phyloP scores from a whole-genome alignment of 2,797 vertebrate genomes.

The Gephyroberyx darwinii region DNA sequence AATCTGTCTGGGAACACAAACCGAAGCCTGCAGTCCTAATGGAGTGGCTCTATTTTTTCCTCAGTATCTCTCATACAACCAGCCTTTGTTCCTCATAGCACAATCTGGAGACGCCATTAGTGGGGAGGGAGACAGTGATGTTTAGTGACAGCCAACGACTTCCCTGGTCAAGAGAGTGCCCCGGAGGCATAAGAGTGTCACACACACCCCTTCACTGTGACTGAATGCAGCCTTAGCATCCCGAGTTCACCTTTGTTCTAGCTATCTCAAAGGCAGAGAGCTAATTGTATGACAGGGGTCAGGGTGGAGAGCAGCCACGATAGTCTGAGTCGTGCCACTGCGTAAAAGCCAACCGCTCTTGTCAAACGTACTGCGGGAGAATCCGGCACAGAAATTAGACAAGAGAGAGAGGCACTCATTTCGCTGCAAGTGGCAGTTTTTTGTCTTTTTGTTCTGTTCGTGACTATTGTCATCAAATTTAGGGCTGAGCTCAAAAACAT shows the following conservation, averaged over 20 bases:
- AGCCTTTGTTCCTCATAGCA: conserved; percentile 79
- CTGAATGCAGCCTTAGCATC: conserved; percentile 55
- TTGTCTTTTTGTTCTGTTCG: conserved; percentile 71
- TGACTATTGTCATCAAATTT: conserved; percentile 81
- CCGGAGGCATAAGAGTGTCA: conserved; percentile 76
- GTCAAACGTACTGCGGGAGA: conserved; percentile 74
- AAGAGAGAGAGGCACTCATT: conserved; percentile 50
- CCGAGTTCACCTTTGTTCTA: conserved; percentile 81
- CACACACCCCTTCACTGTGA: conserved; percentile 66
- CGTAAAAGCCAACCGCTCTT: conserved; percentile 70
- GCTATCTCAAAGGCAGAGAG: conserved; percentile 72
- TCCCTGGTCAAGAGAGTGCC: conserved; percentile 78
- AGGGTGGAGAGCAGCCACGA: conserved; percentile 55
- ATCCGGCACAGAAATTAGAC: conserved; percentile 62
- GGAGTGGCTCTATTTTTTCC: conserved; percentile 66
- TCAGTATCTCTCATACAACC: conserved; percentile 64
- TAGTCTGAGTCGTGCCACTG: conserved; percentile 56
- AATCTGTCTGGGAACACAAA: conserved; percentile 39
- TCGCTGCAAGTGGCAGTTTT: conserved; percentile 73
- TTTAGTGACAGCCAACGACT: conserved; percentile 82
- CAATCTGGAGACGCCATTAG: conserved; percentile 85
- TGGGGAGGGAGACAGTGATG: conserved; percentile 79
- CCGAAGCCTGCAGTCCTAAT: conserved; percentile 68
- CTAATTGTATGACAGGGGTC: conserved; percentile 78
- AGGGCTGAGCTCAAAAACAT: conserved; percentile 77